phyloP scores from a whole-genome alignment of 2,113 vertebrate species.

The Columba livia region DNA sequence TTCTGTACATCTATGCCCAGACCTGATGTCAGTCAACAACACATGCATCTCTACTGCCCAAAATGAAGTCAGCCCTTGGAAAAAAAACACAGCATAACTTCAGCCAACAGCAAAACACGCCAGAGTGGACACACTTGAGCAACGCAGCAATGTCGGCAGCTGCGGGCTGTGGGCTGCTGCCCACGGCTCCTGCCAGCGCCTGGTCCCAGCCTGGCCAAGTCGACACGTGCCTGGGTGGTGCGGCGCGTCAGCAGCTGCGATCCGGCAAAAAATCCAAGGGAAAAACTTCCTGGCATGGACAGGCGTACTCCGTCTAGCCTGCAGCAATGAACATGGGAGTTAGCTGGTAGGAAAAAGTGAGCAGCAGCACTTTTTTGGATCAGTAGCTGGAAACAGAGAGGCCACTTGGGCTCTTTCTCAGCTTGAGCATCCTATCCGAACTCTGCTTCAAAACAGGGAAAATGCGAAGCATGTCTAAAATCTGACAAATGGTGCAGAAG shows the following conservation, averaged over 20 bases:
- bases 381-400: not conserved
- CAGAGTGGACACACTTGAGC: not conserved
- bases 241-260: not conserved
- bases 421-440: not conserved
- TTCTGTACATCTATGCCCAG: rapidly evolving
- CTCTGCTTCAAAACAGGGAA: not conserved
- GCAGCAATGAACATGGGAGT: not conserved
- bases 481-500: not conserved
- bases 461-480: not conserved
- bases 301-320: not conserved
- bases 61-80: not conserved
- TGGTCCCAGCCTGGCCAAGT: rapidly evolving
- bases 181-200: rapidly evolving
- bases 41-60: rapidly evolving
- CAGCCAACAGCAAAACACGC: not conserved
- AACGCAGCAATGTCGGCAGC: not conserved
- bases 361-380: not conserved
- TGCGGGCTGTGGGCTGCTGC: not conserved
- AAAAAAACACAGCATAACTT: not conserved
- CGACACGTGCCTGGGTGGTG: rapidly evolving
- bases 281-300: not conserved
- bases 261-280: not conserved
- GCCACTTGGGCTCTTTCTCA: not conserved
- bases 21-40: rapidly evolving
- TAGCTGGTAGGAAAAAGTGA: conserved; percentile 8